Base-by-base conservation (phyloP, 2,797 vertebrate species). In the Lateolabrax maculatus region DNA sequence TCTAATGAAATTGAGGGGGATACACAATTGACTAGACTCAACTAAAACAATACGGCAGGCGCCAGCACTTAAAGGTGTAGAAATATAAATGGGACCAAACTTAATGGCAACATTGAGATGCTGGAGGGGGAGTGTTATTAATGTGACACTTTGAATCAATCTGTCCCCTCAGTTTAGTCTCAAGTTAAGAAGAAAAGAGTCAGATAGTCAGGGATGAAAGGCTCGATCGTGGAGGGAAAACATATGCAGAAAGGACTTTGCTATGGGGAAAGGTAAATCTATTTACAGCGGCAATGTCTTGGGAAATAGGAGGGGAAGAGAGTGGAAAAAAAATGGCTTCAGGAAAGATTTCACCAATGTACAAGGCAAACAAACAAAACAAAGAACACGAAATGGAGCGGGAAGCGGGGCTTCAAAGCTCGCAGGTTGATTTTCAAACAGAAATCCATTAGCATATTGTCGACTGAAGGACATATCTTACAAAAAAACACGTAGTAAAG, bases 211-310 rank as follows among this genome's bases (percentile, higher is more conserved):
- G 71, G 65, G 77, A 92, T 90, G 80, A 93, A 94, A 90, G 74
- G 43, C 58, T 71, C 52, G 70, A 87, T 83, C 52, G 9, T 43
- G 44, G 73, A 77, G 68, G 39, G 36, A 60, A 86, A 89, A 80
- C 56, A 69, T 79, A 84, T 63, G 73, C 77, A 80, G 75, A 46
- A 80, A 88, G 79, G 84, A 92, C 90, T 92, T 91, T 92, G 87
- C 91, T 90, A 74, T 84, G 65, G 87, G 91, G 89, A 94, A 95
- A 94, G 90, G 87, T 94, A 94, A 87, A 88, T 91, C 91, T 94
- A 94, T 95, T 95, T 93, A 91, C 87, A 90, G 91, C 79, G 6
- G 62, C 60, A 73, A 60, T 46, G 72, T 92, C 92, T 91, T 84
- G 92, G 92, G 93, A 90, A 90, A 88, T 86, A 46, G 63, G 55